Conservation (phyloP, 2,113 vertebrate genomes). For the Typhlomys cinereus region DNA sequence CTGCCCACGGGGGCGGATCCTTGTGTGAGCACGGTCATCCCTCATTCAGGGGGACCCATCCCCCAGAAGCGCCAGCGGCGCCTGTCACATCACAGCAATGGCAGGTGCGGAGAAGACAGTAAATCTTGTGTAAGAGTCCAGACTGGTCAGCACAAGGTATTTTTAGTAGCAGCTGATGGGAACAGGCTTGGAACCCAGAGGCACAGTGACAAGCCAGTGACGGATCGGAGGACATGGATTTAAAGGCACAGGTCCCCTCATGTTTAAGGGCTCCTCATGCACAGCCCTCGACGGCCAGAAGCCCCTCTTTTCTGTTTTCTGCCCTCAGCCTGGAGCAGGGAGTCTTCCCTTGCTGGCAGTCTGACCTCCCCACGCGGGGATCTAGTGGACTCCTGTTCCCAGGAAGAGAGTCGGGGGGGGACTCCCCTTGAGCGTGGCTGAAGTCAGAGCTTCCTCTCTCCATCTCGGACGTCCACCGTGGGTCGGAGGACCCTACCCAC, state of each 20-base stretch:
- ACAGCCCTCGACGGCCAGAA: background rate
- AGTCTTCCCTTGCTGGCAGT: too few species aligned
- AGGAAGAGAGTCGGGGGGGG: background rate
- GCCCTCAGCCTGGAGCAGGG: background rate
- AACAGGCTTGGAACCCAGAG: constrained; percentile 68
- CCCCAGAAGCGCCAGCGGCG: constrained; percentile 58
- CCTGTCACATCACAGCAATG: constrained; percentile 77
- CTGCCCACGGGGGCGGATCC: background rate
- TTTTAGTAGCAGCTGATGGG: constrained; percentile 78
- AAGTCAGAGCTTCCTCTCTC: background rate
- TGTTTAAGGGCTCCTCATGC: background rate
- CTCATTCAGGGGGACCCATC: constrained; percentile 78
- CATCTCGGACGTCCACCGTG: too few species aligned
- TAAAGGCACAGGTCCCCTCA: constrained; percentile 75
- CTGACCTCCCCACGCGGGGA: background rate
- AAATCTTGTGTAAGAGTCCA: constrained; percentile 75
- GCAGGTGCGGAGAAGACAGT: constrained; percentile 60
- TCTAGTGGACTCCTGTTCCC: background rate
- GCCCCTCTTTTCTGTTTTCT: background rate
- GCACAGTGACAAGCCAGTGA: constrained; percentile 72
- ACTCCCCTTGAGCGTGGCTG: accelerated
- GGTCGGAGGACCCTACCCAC: too few species aligned
- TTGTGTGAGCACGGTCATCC: constrained; percentile 64
- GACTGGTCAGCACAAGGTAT: constrained; percentile 80
- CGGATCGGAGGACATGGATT: constrained; percentile 72